Base-by-base conservation (phyloP, 2,113 vertebrate genomes). In the Pseudopipra pipra region DNA sequence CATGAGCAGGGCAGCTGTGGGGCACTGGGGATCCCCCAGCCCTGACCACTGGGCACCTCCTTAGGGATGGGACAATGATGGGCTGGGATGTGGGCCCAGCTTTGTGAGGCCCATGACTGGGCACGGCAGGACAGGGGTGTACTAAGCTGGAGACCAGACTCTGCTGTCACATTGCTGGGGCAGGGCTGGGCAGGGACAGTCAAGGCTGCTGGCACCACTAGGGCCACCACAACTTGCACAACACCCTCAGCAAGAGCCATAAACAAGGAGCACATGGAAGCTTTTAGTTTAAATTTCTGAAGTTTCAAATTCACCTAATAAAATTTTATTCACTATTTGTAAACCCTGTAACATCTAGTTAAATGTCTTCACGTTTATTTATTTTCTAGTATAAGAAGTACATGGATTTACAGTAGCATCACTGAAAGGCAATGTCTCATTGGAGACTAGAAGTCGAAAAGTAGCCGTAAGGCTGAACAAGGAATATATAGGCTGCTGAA, bases 11-110 rank as follows among this genome's bases (percentile, higher is more conserved):
- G 49, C 65, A 87, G 15, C 12, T 24, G 3, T 1, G 1, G 19
- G 18, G 20, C 18, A 66, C 10, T 0, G 7, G 35, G 17, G 8
- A 58, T 21, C 1, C 4, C 33, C 14, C 18, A 67, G 3, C 2
- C 24, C 79, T 39, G 12, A 37, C 41, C 23, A 65, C 0, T 33
- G 49, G 21, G 25, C 35, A 74, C 6, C 25, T 86, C 8, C 13
- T 25, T 44, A 35, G 35, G 11, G 5, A 35, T 3, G 0, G 15
- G 30, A 22, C 11, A 13, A 24, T 1, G 1, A 46, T 5, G 3
- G 21, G 25, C 13, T 7, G 8, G 24, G 31, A 43, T 43, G 11
- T 17, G 56, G 8, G 22, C 20, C 25, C 54, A 68, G 18, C 24
- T 73, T 8, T 0, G 37, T 2, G 2, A 11, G 11, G 4, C 4